phyloP scores from a whole-genome alignment of 2,113 vertebrate genomes.

The Anolis sagrei region DNA sequence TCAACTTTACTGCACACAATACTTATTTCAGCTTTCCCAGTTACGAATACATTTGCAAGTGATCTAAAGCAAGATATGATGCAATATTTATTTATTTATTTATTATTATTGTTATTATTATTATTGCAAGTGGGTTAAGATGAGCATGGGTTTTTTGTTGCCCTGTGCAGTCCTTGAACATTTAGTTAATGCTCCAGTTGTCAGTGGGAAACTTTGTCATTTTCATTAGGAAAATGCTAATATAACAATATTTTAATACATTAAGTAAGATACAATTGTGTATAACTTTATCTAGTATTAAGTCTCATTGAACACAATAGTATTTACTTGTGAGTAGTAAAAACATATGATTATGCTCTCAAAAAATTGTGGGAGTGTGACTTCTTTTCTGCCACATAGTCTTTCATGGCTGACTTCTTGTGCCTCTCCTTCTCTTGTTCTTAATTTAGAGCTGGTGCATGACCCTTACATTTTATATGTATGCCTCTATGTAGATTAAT shows the following conservation, averaged over 20 bases:
- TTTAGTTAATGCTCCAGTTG: too few relatives aligned
- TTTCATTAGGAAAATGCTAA: not conserved
- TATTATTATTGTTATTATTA: too few relatives aligned
- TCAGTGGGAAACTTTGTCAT: not conserved
- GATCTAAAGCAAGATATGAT: rapidly evolving
- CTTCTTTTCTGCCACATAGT: not conserved
- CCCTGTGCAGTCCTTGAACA: not conserved
- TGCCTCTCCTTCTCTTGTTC: rapidly evolving
- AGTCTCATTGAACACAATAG: not conserved
- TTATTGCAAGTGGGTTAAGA: not conserved
- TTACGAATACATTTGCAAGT: not conserved
- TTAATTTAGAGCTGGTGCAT: not conserved
- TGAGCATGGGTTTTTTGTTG: not conserved
- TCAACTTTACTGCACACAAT: too few relatives aligned
- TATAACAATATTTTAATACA: conserved; percentile 20
- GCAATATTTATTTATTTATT: conserved; percentile 18
- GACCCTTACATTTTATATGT: not conserved
- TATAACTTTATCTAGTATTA: not conserved
- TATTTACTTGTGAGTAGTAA: not conserved
- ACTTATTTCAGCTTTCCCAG: not conserved
- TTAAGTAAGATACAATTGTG: not conserved
- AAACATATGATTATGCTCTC: not conserved
- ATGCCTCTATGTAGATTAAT: not conserved
- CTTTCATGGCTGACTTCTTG: rapidly evolving
- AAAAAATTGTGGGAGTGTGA: not conserved